Conservation (phyloP, 2,113 vertebrate genomes). For the Salvator merianae region DNA sequence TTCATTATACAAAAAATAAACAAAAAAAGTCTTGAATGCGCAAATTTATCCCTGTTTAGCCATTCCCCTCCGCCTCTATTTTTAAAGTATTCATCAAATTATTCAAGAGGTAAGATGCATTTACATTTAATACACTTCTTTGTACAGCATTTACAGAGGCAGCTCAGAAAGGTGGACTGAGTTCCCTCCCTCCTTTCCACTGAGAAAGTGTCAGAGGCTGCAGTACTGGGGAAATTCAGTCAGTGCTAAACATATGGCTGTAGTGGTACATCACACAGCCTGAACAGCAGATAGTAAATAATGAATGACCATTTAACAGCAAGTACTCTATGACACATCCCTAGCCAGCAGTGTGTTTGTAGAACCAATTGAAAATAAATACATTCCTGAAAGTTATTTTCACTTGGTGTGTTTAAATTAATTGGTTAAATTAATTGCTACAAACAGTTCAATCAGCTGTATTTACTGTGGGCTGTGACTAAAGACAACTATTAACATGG, state of each 20-base stretch:
- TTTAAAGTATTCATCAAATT: neutral
- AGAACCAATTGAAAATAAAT: constrained; percentile 21
- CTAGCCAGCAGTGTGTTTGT: constrained; percentile 23
- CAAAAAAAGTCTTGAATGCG: too few species aligned
- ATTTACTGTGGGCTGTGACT: constrained; percentile 52
- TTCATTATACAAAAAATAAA: too few species aligned
- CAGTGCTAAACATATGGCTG: constrained; percentile 20
- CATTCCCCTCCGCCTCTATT: too few species aligned
- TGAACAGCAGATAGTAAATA: constrained; percentile 46
- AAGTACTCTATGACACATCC: constrained; percentile 27
- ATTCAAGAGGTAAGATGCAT: neutral
- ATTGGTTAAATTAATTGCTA: constrained; percentile 53
- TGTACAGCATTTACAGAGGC: neutral
- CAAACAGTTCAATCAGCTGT: constrained; percentile 35
- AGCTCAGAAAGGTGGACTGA: neutral
- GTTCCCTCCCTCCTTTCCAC: neutral
- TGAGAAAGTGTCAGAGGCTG: neutral
- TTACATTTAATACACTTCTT: neutral
- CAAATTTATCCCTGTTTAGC: too few species aligned
- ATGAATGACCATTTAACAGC: constrained; percentile 42
- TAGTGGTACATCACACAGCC: neutral
- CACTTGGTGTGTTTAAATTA: constrained; percentile 29
- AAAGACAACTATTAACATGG: constrained; percentile 4
- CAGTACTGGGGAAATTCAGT: neutral
- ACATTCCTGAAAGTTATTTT: constrained; percentile 9